Base-by-base conservation (phyloP, 2,797 vertebrate species). In the Danio albolineatus region DNA sequence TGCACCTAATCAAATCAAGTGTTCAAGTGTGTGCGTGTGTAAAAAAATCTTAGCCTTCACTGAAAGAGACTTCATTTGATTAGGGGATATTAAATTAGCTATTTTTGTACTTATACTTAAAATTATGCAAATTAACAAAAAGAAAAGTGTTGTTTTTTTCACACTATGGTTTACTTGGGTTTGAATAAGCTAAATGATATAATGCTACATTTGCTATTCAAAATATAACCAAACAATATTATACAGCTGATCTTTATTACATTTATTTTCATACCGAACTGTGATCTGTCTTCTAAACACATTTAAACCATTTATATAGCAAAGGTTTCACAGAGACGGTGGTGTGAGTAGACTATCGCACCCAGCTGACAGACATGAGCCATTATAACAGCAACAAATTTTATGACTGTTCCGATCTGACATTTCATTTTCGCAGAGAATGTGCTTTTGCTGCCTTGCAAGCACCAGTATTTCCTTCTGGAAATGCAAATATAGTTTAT, bases 341-440 rank as follows among this genome's bases (percentile, higher is more conserved):
- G 48, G 10, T n/a, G 28, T 0, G 21, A 7, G 36, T 54, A 70
- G n/a, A 70, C 39, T 19, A 54, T 17, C 10, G 5, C 4, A 4
- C 67, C 38, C 49, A 13, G 49, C 36, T 0, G 10, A 41, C 36
- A 70, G 36, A 54, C 49, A 51, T 1, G n/a, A 38, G 36, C 7
- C 36, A 70, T 39, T 70, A 70, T 14, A 49, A 54, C 49, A 70
- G 49, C n/a, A 8, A 54, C n/a, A 53, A 54, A 14, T n/a, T 70
- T 70, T 41, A 41, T 19, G 49, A 54, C 49, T 19, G 49, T 17
- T 70, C n/a, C 8, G 70, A 54, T 54, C 41, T 70, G 67, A 41
- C 16, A 70, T 53, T 53, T 53, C 16, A 70, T 53, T 53, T 39
- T 17, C 19, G 36, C 49, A 70, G 36, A 12, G 36, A 48, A 39